Evolutionary conservation across 2,797 vertebrate species (phyloP).

Genomic region (Pogonophryne albipinna): DNA sequence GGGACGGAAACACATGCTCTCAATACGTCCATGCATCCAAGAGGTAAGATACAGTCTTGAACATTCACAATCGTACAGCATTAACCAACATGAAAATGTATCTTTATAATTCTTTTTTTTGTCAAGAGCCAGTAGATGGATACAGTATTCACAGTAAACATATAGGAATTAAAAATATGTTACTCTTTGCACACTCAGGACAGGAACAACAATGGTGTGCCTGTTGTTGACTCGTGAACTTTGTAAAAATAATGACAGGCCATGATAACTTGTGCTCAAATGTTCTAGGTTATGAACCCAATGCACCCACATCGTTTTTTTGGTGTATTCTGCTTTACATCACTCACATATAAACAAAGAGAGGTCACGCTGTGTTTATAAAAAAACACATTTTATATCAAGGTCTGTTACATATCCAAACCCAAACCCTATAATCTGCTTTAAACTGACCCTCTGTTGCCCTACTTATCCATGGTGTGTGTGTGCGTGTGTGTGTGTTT

Average conservation of each 20-base stretch:
- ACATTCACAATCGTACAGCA: neutral
- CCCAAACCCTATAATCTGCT: too few species aligned
- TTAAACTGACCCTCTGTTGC: too few species aligned
- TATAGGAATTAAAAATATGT: neutral
- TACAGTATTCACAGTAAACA: neutral
- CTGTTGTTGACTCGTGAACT: neutral
- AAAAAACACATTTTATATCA: too few species aligned
- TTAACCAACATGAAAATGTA: neutral
- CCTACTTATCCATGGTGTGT: neutral
- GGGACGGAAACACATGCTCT: slow-evolving; percentile 96
- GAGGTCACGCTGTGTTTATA: too few species aligned
- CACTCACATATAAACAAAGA: neutral
- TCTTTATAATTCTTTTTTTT: neutral
- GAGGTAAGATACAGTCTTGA: slow-evolving; percentile 81
- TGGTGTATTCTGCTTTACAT: neutral
- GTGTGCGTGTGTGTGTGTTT: neutral
- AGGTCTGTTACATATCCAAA: too few species aligned
- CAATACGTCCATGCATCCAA: slow-evolving; percentile 95
- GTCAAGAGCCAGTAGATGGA: neutral
- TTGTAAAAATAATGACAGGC: neutral
- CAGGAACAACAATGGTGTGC: neutral
- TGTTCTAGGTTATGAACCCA: neutral
- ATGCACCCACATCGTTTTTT: neutral
- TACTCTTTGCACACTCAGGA: neutral
- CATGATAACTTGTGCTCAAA: neutral